Conservation (phyloP, 2,113 vertebrate genomes). For the Chionodraco myersi region DNA sequence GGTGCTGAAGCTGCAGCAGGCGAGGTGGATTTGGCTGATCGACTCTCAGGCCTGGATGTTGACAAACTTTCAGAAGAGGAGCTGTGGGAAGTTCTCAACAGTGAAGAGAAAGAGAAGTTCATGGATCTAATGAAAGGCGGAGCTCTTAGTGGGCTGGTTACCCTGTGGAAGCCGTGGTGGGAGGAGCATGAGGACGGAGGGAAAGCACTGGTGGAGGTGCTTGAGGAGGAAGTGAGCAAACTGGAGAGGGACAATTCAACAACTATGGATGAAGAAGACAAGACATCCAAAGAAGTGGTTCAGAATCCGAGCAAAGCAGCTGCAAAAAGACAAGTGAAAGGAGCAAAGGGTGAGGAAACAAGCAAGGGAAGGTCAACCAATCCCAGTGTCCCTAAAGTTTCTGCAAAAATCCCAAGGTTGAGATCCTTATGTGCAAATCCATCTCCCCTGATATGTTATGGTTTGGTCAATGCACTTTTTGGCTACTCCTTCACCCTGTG, state of each 20-base stretch:
- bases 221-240: slow-evolving; percentile 58
- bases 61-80: slow-evolving; percentile 80
- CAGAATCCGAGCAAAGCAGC: not conserved
- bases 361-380: slow-evolving; percentile 2
- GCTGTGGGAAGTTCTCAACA: slow-evolving; percentile 85
- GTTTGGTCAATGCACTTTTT: slow-evolving; percentile 86
- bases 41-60: slow-evolving; percentile 74
- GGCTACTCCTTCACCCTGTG: slow-evolving; percentile 84
- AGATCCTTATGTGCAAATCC: slow-evolving; percentile 77
- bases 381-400: slow-evolving; percentile 68
- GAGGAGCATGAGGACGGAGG: slow-evolving; percentile 56
- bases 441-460: slow-evolving; percentile 85
- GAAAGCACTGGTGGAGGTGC: slow-evolving; percentile 78
- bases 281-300: not conserved
- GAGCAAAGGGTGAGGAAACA: slow-evolving; percentile 8
- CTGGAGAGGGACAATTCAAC: slow-evolving; percentile 5
- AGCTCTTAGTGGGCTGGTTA: slow-evolving; percentile 80
- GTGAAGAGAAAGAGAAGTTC: slow-evolving; percentile 83
- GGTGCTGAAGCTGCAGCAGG: slow-evolving; percentile 37
- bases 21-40: slow-evolving; percentile 67
- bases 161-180: slow-evolving; percentile 91
- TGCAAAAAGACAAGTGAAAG: slow-evolving; percentile 34
- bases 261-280: slow-evolving; percentile 1
- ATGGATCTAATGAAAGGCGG: slow-evolving; percentile 80
- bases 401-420: slow-evolving; percentile 82